A percentile compares a stretch with the other conserved stretches of the same genome.
Conservation (phyloP, 2,888 invertebrate genomes). For the Amiota mariae region DNA sequence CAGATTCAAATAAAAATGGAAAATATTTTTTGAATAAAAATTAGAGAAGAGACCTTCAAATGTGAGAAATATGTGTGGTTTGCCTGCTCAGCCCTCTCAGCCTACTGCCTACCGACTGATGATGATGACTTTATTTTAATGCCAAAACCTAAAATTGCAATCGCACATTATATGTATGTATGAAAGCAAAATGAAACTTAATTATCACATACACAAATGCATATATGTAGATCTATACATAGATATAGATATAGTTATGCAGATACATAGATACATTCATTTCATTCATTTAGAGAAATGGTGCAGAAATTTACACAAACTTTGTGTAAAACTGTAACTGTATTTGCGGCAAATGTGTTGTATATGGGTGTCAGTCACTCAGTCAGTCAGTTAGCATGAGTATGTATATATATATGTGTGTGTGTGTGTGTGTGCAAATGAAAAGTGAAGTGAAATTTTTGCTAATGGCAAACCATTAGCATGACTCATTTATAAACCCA, state of each 20-base stretch:
- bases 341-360: background rate
- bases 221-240: slow-evolving; percentile 16
- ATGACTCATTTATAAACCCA: slow-evolving; percentile 60
- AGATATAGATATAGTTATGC: slow-evolving; percentile 19
- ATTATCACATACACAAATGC: slow-evolving; percentile 49
- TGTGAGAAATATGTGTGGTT: no score
- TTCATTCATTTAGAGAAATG: slow-evolving; percentile 13
- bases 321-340: slow-evolving; percentile 11
- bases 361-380: no score
- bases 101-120: no score
- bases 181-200: slow-evolving; percentile 55
- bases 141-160: slow-evolving; percentile 39
- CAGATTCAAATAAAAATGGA: background rate
- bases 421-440: slow-evolving; percentile 26
- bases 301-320: background rate
- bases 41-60: no score
- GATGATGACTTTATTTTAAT: background rate
- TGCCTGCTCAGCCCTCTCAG: background rate
- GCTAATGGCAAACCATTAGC: slow-evolving; percentile 66
- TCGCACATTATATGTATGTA: slow-evolving; percentile 30
- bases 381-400: no score
- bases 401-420: slow-evolving; percentile 15
- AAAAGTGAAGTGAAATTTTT: slow-evolving; percentile 50
- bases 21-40: no score
- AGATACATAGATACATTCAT: slow-evolving; percentile 10